Evolutionary conservation across 2,113 vertebrate species (phyloP).

Genomic region (Pygoscelis adeliae): DNA sequence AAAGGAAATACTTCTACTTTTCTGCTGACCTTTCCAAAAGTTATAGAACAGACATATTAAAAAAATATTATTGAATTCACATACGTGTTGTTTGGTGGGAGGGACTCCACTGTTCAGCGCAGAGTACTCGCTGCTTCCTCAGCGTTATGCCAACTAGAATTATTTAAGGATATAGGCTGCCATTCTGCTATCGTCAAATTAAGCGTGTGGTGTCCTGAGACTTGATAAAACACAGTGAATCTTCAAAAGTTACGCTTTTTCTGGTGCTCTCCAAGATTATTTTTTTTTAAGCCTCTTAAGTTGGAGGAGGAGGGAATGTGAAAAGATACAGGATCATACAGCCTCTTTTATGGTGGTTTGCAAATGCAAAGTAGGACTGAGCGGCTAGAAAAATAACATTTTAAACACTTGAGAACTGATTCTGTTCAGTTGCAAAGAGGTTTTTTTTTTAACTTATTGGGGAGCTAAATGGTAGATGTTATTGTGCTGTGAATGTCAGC

Average conservation of each 20-base stretch:
- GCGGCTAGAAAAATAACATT: neutral
- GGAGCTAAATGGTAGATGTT: neutral
- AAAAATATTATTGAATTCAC: neutral
- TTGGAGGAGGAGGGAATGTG: neutral
- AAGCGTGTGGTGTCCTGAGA: neutral
- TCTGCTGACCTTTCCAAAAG: neutral
- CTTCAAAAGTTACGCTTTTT: neutral
- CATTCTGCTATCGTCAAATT: rapidly evolving
- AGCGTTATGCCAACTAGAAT: rapidly evolving
- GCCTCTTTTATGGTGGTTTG: neutral
- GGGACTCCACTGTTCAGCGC: neutral
- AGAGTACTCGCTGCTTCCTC: neutral
- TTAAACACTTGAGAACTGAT: neutral
- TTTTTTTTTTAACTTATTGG: neutral
- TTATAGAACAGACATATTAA: neutral
- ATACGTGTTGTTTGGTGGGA: rapidly evolving
- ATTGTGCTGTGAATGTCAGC: neutral
- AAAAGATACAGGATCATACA: neutral
- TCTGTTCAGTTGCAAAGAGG: neutral
- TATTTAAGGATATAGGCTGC: neutral
- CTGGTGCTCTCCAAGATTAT: neutral
- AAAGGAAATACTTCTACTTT: neutral
- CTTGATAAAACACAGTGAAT: neutral
- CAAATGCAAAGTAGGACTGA: neutral
- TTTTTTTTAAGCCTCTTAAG: neutral